Conservation (phyloP, 2,113 vertebrate species). For the Grantiella picta region DNA sequence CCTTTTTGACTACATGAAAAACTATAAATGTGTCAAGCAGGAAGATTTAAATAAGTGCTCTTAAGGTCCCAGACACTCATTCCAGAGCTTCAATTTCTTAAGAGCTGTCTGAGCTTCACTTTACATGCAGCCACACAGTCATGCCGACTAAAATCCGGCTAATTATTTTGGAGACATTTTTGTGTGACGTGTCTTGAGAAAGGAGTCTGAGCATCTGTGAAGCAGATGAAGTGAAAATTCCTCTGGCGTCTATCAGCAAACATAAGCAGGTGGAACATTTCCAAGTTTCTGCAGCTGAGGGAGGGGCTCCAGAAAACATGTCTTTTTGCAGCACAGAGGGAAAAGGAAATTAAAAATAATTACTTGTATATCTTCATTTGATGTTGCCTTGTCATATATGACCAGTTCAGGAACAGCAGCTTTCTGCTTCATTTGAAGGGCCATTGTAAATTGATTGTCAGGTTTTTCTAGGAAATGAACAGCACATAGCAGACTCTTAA, state of each 20-base stretch:
- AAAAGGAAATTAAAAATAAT: background rate
- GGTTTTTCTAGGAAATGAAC: background rate
- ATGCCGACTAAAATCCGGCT: background rate
- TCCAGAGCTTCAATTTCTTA: constrained; percentile 14
- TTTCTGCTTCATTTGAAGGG: background rate
- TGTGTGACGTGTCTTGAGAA: background rate
- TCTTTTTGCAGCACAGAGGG: background rate
- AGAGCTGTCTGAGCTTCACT: constrained; percentile 22
- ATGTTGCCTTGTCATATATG: background rate
- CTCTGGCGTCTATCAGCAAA: constrained; percentile 14
- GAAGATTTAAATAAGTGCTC: constrained; percentile 30
- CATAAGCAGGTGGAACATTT: constrained; percentile 10
- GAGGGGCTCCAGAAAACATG: background rate
- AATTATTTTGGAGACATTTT: constrained; percentile 41
- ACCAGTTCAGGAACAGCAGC: background rate
- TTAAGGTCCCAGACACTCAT: constrained; percentile 16
- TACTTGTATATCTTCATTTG: background rate
- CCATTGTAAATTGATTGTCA: background rate
- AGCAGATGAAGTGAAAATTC: constrained; percentile 38
- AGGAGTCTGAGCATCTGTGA: constrained; percentile 31
- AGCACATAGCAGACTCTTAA: background rate
- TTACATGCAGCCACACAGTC: background rate
- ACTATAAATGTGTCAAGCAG: constrained; percentile 28
- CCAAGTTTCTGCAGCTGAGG: constrained; percentile 11
- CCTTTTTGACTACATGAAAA: constrained; percentile 5